phyloP scores from a whole-genome alignment of 2,888 invertebrate species.

The Resseliella maxima region DNA sequence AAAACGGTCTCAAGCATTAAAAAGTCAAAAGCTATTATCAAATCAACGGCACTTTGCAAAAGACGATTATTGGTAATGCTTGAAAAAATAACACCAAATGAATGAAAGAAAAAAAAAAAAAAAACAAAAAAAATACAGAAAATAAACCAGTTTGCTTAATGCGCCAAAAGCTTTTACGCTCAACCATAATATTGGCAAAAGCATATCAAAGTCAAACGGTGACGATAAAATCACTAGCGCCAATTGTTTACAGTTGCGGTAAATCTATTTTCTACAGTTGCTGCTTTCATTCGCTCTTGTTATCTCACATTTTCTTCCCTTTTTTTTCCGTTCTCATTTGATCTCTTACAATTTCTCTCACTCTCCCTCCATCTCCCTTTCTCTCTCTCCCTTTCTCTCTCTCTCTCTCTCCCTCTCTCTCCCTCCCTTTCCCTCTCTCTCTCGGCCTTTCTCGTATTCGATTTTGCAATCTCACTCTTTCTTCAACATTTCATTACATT shows the following conservation, averaged over 20 bases:
- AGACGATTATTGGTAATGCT: not conserved
- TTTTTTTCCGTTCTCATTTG: too few species aligned
- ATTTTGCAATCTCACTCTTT: too few species aligned
- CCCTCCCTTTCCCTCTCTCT: too few species aligned
- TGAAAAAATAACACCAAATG: not conserved
- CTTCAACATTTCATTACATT: too few species aligned
- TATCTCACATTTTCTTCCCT: too few species aligned
- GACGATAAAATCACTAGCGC: not conserved
- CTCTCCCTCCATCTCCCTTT: too few species aligned
- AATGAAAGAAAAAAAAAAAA: not conserved
- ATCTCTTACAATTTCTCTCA: too few species aligned
- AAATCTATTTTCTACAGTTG: too few species aligned
- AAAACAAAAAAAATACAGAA: not conserved
- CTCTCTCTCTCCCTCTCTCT: too few species aligned
- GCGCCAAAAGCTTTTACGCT: not conserved
- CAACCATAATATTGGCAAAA: not conserved
- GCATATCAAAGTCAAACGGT: not conserved
- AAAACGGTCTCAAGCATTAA: not conserved
- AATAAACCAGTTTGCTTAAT: not conserved
- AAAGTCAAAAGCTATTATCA: conserved; percentile 37
- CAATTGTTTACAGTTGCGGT: not conserved
- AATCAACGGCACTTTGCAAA: conserved; percentile 27
- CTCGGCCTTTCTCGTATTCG: too few species aligned
- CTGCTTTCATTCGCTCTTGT: too few species aligned
- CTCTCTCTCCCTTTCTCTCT: too few species aligned